A percentile compares a stretch with the other conserved stretches of the same genome.
Evolutionary conservation across 2,888 invertebrate genomes (phyloP).

Genomic region (Amphimallon solstitiale): DNA sequence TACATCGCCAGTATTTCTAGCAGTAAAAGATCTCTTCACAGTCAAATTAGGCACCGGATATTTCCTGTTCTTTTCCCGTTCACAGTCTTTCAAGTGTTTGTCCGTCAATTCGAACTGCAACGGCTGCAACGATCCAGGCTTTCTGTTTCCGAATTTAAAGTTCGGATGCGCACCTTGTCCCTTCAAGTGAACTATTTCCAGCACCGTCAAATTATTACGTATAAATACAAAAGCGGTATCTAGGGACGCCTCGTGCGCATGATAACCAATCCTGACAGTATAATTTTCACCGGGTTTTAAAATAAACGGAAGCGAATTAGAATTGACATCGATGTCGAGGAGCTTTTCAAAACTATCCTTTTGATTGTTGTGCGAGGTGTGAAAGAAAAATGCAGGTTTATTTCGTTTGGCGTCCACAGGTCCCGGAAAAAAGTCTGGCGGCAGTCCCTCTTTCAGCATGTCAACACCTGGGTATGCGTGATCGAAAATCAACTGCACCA

Average conservation of each 20-base stretch:
- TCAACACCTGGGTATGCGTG: slow-evolving; percentile 74
- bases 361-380: slow-evolving; percentile 9
- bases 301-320: slow-evolving; percentile 67
- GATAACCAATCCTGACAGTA: slow-evolving; percentile 65
- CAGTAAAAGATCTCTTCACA: slow-evolving; percentile 83
- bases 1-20: slow-evolving; percentile 90
- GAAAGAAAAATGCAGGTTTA: slow-evolving; percentile 36
- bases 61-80: slow-evolving; percentile 59
- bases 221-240: slow-evolving; percentile 67
- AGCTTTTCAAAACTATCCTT: slow-evolving; percentile 45
- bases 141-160: slow-evolving; percentile 89
- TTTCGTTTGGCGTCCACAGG: slow-evolving; percentile 35
- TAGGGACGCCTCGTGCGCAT: slow-evolving; percentile 61
- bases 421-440: slow-evolving; percentile 56
- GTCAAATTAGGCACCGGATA: slow-evolving; percentile 72
- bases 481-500: slow-evolving; percentile 79
- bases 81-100: slow-evolving; percentile 69
- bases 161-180: slow-evolving; percentile 88
- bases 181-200: slow-evolving; percentile 85
- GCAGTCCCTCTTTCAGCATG: slow-evolving; percentile 65
- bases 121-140: slow-evolving; percentile 79
- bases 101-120: slow-evolving; percentile 82
- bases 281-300: slow-evolving; percentile 69
- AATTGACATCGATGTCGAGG: slow-evolving; percentile 57
- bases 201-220: slow-evolving; percentile 92